phyloP scores from a whole-genome alignment of 2,113 vertebrate genomes.

The Salvator merianae region DNA sequence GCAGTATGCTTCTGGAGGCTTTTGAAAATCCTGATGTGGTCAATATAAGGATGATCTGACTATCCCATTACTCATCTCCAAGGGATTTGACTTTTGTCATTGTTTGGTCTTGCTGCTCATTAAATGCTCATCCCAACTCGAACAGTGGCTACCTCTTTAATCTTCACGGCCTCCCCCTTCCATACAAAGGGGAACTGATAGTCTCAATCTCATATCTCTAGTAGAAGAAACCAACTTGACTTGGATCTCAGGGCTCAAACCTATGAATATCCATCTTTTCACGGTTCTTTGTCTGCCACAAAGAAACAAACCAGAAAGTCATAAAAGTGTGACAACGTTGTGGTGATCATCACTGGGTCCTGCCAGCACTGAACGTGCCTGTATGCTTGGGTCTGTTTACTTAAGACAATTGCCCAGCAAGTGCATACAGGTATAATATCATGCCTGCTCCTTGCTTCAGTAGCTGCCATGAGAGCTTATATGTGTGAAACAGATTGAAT shows the following conservation, averaged over 20 bases:
- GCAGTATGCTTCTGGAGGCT: too few species aligned
- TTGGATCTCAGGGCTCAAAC: too few species aligned
- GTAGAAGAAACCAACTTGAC: too few species aligned
- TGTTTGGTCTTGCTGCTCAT: background rate
- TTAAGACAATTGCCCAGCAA: background rate
- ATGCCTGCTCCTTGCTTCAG: conserved; percentile 26
- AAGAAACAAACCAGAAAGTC: too few species aligned
- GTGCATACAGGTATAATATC: background rate
- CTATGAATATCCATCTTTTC: too few species aligned
- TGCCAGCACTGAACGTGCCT: background rate
- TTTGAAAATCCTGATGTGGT: too few species aligned
- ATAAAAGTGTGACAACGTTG: too few species aligned
- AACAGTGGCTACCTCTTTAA: background rate
- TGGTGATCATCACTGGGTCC: too few species aligned
- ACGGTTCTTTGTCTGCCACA: too few species aligned
- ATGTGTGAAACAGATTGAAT: conserved; percentile 51
- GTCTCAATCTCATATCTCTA: too few species aligned
- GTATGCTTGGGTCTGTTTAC: background rate
- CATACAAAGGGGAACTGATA: too few species aligned
- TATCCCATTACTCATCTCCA: background rate
- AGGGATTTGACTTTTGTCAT: background rate
- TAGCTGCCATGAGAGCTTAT: conserved; percentile 38
- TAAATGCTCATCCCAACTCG: background rate
- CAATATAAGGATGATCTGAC: background rate
- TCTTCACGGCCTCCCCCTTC: background rate